Base-by-base conservation (phyloP, 2,888 invertebrate species). In the Spialia ferax region DNA sequence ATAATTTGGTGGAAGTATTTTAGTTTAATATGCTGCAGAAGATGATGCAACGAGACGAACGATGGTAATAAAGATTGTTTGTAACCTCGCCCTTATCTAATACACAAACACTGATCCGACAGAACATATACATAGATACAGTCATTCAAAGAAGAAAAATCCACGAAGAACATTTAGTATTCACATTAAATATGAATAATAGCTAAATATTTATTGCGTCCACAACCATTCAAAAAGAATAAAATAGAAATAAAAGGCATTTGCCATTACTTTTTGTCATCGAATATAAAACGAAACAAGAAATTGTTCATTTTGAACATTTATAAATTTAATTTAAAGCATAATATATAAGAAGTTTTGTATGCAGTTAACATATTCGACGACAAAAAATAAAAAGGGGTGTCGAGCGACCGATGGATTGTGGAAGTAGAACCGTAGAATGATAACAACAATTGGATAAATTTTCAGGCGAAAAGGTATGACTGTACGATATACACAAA, bases 191-290 rank as follows among this genome's bases (percentile, higher is more conserved):
- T 77, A 80, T 80, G 79, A 74, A 55, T 62, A 62, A 57, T 57
- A 83, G 77, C 83, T 84, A 84, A 81, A 84, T 82, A 80, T 79
- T 84, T 81, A 79, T 83, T 86, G 82, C 85, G 81, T 83, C 79
- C 86, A 89, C 88, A 88, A 82, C 80, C 88, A 89, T 88, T 84
- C 85, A 88, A 83, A 87, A 85, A 82, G 68, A 84, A 84, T 79
- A 83, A 85, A 85, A 83, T 79, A 79, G 75, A 79, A 84, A 84
- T 76, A 84, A 84, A 85, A 87, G 85, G 85, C 85, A 78, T 83
- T 82, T 84, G 85, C 80, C 84, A 70, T 75, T 74, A 75, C 77
- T 76, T 78, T 76, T 79, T 79, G 83, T 77, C 81, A 79, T 75
- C 75, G 76, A 80, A 79, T 76, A 78, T 26, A n/a, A n/a, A n/a